A percentile compares a stretch with the other conserved stretches of the same genome.
Conservation (phyloP, 2,888 invertebrate genomes). For the Caenorhabditis panamensis region DNA sequence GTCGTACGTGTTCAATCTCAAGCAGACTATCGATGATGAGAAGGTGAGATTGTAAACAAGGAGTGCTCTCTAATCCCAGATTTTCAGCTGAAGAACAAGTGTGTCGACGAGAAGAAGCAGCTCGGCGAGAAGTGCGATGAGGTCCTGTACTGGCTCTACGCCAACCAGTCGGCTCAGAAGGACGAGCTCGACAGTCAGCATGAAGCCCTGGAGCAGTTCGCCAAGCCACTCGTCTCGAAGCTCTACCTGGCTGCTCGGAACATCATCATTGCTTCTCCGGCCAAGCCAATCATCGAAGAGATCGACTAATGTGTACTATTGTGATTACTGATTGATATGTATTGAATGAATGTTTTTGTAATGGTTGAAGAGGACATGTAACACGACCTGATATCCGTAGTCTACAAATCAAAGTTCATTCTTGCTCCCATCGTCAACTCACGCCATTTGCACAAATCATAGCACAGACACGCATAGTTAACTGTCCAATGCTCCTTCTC, state of each 20-base stretch:
- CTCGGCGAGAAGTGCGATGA: constrained; percentile 90
- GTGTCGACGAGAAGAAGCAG: constrained; percentile 94
- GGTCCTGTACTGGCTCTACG: constrained; percentile 95
- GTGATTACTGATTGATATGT: too few species aligned
- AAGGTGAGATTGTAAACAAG: too few species aligned
- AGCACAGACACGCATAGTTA: neutral
- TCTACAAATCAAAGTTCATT: neutral
- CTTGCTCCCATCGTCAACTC: neutral
- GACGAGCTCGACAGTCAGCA: constrained; percentile 90
- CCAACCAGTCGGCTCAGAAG: constrained; percentile 85
- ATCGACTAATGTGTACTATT: too few species aligned
- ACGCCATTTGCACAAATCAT: neutral
- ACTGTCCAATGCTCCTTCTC: constrained; percentile 18
- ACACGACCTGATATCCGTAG: neutral
- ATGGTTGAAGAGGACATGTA: too few species aligned
- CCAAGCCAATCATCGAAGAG: too few species aligned
- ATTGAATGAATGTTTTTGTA: too few species aligned
- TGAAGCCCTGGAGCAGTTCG: constrained; percentile 82
- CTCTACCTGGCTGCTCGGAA: constrained; percentile 88
- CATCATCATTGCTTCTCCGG: too few species aligned
- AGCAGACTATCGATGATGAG: constrained; percentile 82
- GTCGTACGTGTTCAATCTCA: constrained; percentile 96
- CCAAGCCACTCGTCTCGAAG: constrained; percentile 97
- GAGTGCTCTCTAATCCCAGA: too few species aligned
- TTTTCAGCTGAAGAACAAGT: constrained; percentile 83